Evolutionary conservation across 2,888 invertebrate genomes (phyloP).

Genomic region (Lacanobia oleracea): DNA sequence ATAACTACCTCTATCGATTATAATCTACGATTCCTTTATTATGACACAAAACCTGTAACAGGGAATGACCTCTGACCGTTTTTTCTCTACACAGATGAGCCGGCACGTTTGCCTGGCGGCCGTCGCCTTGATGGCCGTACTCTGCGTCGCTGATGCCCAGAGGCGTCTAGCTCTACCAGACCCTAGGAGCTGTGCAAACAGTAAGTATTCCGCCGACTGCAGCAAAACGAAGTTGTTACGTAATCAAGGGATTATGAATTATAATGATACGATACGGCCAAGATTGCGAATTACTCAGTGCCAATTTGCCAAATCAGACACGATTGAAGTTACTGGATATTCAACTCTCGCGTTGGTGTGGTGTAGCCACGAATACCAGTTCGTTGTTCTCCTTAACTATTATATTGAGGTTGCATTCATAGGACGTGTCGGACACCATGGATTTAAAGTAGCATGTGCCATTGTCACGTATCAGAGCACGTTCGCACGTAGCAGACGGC

Average conservation of each 20-base stretch:
- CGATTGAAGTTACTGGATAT: slow-evolving; percentile 16
- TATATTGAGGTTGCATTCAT: slow-evolving; percentile 37
- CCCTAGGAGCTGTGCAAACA: slow-evolving; percentile 96
- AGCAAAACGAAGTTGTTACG: slow-evolving; percentile 10
- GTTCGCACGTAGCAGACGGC: slow-evolving; percentile 24
- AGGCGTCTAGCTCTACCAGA: slow-evolving; percentile 96
- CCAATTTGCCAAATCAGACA: slow-evolving; percentile 23
- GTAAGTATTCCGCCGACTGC: slow-evolving; percentile 90
- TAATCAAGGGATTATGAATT: slow-evolving; percentile 31
- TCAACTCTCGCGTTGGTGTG: not conserved
- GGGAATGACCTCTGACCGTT: slow-evolving; percentile 31
- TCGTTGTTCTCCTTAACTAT: slow-evolving; percentile 34
- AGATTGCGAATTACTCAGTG: slow-evolving; percentile 27
- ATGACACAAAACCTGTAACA: slow-evolving; percentile 12
- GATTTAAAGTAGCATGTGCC: slow-evolving; percentile 28
- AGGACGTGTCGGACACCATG: slow-evolving; percentile 25
- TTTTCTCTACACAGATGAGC: slow-evolving; percentile 81
- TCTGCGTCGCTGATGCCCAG: slow-evolving; percentile 94
- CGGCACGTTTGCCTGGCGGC: slow-evolving; percentile 83
- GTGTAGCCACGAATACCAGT: slow-evolving; percentile 20
- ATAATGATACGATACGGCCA: slow-evolving; percentile 15
- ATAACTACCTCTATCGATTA: not conserved
- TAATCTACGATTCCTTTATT: not conserved
- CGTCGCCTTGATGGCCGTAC: slow-evolving; percentile 89
- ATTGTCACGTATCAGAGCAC: slow-evolving; percentile 32